Base-by-base conservation (phyloP, 2,113 vertebrate genomes). In the Eurypyga helias region DNA sequence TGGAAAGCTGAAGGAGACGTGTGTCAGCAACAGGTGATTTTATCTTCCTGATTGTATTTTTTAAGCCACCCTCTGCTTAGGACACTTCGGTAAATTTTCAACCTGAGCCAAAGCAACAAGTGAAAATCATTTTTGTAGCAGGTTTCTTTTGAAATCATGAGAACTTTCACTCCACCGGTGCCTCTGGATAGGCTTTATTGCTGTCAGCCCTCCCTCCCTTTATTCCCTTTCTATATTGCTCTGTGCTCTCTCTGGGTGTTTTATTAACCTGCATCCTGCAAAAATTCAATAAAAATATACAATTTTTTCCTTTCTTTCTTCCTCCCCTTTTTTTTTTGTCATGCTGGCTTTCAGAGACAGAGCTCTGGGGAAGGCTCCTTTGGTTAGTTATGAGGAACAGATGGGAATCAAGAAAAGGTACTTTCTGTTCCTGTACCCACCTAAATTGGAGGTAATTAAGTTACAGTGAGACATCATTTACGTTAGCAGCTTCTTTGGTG, bases 241-340 rank as follows among this genome's bases (percentile, higher is more conserved):
- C 83, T 91, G 73, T 96, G 78, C 75, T 96, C 87, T 87, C 85
- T 89, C 57, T 88, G 81, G 92, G 85, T 95, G 77, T 96, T 97
- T 97, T 96, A 97, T 97, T 97, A 97, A 97, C 91, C 92, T 81
- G 84, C 89, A 93, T 95, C 83, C 90, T 94, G 93, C 66, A 85
- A 96, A 96, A 97, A 94, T 96, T 95, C 92, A 96, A 94, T 97
- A 94, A 96, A 96, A 97, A 88, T 89, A 92, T 43, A 96, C 86
- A 57, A 69, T 90, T 95, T 92, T 95, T 87, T 75, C 73, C 65
- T 80, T 55, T 54, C 55, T 78, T 93, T 91, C 43, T 20, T 72
- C 25, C 6, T 48, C 46, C 70, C 31, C 1, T 46, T 61, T 70
- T 71, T 48, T 66, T 72, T 72, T 49, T 6, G 49, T 60, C 20